phyloP scores from a whole-genome alignment of 2,113 vertebrate species.

The Dascyllus trimaculatus region DNA sequence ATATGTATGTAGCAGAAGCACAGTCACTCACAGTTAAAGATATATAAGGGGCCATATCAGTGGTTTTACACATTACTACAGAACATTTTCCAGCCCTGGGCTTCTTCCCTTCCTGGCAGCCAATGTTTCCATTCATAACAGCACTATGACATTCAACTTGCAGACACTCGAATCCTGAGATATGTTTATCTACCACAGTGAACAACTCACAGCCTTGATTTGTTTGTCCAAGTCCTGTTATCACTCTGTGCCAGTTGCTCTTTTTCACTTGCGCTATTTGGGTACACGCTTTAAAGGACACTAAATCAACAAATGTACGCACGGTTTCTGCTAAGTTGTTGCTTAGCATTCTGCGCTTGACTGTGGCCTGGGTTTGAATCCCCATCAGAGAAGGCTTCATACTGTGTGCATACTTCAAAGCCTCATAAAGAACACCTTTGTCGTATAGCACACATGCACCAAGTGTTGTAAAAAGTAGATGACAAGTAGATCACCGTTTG shows the following conservation, averaged over 20 bases:
- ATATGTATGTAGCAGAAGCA: background rate
- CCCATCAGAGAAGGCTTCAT: too few species aligned
- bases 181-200: background rate
- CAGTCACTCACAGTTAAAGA: background rate
- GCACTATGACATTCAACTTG: background rate
- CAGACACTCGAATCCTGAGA: background rate
- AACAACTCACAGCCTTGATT: background rate
- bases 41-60: background rate
- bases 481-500: too few species aligned
- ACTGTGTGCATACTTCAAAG: background rate
- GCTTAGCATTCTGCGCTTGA: background rate
- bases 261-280: conserved; percentile 35
- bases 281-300: background rate
- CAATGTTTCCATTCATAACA: background rate
- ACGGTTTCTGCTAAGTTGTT: background rate
- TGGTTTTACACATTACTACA: background rate
- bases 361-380: too few species aligned
- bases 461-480: too few species aligned
- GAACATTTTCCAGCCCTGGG: background rate
- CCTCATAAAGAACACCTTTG: background rate
- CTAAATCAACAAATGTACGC: background rate
- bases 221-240: background rate
- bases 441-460: too few species aligned
- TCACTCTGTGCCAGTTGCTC: conserved; percentile 15
- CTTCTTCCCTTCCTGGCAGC: background rate